These are phyloP conservation scores for Neotoma lepida DNA, from an alignment of 2,113 vertebrate genomes.

Conservation along the genomic window DNA sequence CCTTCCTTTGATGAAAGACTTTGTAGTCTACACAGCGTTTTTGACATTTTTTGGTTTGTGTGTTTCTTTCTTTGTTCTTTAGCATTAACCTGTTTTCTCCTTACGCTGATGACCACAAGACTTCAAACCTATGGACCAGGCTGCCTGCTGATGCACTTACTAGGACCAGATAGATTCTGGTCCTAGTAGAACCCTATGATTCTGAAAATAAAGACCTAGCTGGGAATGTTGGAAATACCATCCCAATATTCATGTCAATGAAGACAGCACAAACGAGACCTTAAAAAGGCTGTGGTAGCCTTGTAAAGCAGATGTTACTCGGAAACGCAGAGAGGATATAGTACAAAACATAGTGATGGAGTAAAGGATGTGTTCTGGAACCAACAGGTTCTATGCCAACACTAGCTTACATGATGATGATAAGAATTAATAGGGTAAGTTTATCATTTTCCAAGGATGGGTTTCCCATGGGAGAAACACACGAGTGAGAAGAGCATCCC, in stretches of 20 bases:
- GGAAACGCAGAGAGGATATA: not conserved
- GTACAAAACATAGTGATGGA: not conserved
- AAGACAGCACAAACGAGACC: constrained; percentile 61
- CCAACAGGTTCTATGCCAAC: not conserved
- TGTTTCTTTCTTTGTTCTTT: constrained; percentile 38
- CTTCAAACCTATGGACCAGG: not conserved
- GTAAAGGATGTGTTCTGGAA: not conserved
- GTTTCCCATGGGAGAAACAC: not conserved
- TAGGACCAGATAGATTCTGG: constrained; percentile 60
- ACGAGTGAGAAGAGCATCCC: not conserved
- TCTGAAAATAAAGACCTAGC: constrained; percentile 76
- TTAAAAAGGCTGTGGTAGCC: not conserved
- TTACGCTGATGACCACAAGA: constrained; percentile 73
- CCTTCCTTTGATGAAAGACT: constrained; percentile 72
- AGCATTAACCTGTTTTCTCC: constrained; percentile 70
- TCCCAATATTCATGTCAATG: constrained; percentile 59
- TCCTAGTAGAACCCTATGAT: constrained; percentile 73
- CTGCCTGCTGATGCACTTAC: not conserved
- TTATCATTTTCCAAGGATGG: not conserved
- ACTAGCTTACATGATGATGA: not conserved
- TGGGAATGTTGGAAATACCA: constrained; percentile 73
- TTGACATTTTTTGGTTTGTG: not conserved
- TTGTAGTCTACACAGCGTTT: not conserved
- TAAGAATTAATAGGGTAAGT: not conserved
- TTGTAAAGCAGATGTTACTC: not conserved